These are phyloP conservation scores for Cardiocondyla obscurior DNA, from an alignment of 1,140 invertebrate genomes.

Conservation along the genomic window DNA sequence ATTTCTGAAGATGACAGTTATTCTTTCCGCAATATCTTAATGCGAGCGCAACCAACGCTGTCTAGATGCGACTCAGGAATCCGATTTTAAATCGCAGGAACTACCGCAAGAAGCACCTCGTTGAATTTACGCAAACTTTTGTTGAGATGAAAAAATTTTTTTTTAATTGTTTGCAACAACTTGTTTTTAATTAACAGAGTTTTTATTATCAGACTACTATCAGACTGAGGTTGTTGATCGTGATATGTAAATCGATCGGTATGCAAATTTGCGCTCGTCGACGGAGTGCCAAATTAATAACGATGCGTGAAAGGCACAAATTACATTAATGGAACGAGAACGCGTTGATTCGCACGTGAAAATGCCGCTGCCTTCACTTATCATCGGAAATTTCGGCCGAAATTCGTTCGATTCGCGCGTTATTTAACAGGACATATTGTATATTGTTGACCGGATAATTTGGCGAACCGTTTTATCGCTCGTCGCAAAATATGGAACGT, in stretches of 20 bases:
- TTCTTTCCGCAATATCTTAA: neutral
- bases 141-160: no score
- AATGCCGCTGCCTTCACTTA: constrained; percentile 30
- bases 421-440: constrained; percentile 34
- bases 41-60: no score
- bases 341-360: constrained; percentile 6
- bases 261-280: constrained; percentile 8
- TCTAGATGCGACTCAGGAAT: no score
- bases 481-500: constrained; percentile 22
- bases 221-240: neutral
- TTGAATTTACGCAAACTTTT: no score
- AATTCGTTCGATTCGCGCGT: constrained; percentile 29
- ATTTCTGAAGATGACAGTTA: neutral
- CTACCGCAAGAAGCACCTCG: no score
- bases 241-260: neutral
- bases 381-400: constrained; percentile 19
- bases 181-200: neutral
- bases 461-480: neutral
- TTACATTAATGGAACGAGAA: constrained; percentile 25
- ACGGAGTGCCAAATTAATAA: constrained; percentile 26
- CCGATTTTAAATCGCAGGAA: no score
- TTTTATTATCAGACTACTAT: neutral
- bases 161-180: no score
- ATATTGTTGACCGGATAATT: constrained; percentile 24
- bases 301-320: constrained; percentile 22